Base-by-base conservation (phyloP, 2,888 invertebrate species). In the Caenorhabditis sulstoni region DNA sequence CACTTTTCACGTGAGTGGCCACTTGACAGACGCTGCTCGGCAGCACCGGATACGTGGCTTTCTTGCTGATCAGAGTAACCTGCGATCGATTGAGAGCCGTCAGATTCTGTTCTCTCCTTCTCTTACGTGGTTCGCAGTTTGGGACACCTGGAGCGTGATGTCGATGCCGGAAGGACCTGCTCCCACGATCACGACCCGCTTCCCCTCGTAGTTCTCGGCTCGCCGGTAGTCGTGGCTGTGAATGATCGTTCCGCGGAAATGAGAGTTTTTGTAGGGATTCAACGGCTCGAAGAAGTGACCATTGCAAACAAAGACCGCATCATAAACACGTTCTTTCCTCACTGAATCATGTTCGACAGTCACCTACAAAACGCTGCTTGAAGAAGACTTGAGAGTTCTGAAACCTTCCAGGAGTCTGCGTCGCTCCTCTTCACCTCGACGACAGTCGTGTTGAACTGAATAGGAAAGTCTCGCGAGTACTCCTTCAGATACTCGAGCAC, bases 151-250 rank as follows among this genome's bases (percentile, higher is more conserved):
- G 0, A 93, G 91, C 1, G 93, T 92, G 41, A 95, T 93, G 87
- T 95, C 95, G 39, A 94, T 90, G n/a, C 96, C 96, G 1, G 96
- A 96, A 23, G 95, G 94, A 0, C 95, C 95, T 0, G 95, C 95
- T 1, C 96, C 96, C 18, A 96, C 92, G 9, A 96, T 94, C 16
- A 95, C 92, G 0, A 96, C 95, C 1, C 90, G 92, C 64, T 93
- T 92, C 23, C 92, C 93, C 14, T 90, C 88, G 90, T 94, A 96
- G 14, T 92, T 90, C 62, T 94, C 93, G 0, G 95, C 94, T 4
- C 93, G 92, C 74, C 96, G 92, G 91, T 95, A 97, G 88, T 95
- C 94, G 91, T 95, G 95, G 89, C 95, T 95, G 92, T 96, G 96
- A 14, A 94, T 91, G 59, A 93, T 89, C 65, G 91, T 91, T 1